phyloP scores from a whole-genome alignment of 2,113 vertebrate genomes.

The Jaculus jaculus region DNA sequence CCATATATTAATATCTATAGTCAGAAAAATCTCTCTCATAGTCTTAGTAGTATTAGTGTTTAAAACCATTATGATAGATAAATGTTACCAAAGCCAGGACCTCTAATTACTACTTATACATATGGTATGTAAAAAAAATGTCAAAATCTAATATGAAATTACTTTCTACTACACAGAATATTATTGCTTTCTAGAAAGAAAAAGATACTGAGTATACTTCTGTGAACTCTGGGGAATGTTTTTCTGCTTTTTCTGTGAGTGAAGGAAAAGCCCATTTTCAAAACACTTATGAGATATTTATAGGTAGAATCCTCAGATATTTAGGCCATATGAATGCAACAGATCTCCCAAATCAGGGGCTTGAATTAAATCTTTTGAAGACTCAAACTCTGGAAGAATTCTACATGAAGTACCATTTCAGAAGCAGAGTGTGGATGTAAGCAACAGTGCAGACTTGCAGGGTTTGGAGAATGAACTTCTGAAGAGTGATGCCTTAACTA shows the following conservation, averaged over 20 bases:
- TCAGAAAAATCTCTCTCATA: neutral
- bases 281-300: slow-evolving; percentile 58
- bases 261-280: slow-evolving; percentile 67
- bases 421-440: slow-evolving; percentile 58
- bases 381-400: slow-evolving; percentile 64
- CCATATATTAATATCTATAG: neutral
- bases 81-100: neutral
- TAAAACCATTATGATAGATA: neutral
- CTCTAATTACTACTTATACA: neutral
- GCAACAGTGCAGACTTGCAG: slow-evolving; percentile 61
- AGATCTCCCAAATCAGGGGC: slow-evolving; percentile 62
- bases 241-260: slow-evolving; percentile 42
- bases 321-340: slow-evolving; percentile 66
- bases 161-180: neutral
- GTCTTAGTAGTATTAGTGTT: neutral
- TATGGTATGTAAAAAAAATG: neutral
- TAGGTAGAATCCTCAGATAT: slow-evolving; percentile 67
- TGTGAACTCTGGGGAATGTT: slow-evolving; percentile 24
- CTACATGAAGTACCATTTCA: slow-evolving; percentile 65
- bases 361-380: slow-evolving; percentile 68
- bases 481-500: slow-evolving; percentile 29
- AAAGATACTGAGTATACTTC: slow-evolving; percentile 9
- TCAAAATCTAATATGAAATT: slow-evolving; percentile 18
- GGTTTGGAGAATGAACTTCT: slow-evolving; percentile 61
- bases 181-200: slow-evolving; percentile 9